Base-by-base conservation (phyloP, 2,888 invertebrate genomes). In the Athalia rosae region DNA sequence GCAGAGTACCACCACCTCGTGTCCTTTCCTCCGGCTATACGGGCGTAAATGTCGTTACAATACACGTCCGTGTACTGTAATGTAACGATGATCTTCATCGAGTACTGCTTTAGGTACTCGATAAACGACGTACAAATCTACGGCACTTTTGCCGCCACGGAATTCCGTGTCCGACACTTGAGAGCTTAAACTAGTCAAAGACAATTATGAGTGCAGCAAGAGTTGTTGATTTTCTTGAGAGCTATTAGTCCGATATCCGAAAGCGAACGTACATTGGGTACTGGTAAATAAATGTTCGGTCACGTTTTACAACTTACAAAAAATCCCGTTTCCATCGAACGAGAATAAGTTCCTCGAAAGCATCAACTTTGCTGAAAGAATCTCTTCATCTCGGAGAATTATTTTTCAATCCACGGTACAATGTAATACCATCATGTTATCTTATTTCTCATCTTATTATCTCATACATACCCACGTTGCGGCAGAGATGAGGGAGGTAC, bases 1-100 rank as follows among this genome's bases (percentile, higher is more conserved):
- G 62, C 73, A 73, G 28, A 73, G 28, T 61, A 28, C 43, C 69
- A 69, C 56, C 71, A 71, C 71, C 71, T 58, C 41, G 56, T 71
- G 58, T 71, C 69, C 66, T 76, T 73, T 13, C 58, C 61, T 50
- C 73, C 15, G 53, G 56, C 43, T 62, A 50, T 77, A n/a, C 9
- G 53, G 4, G 53, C n/a, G 53, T n/a, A 28, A 59, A 6, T 6
- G 59, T 13, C n/a, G 11, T 11, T 59, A 67, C 28, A 11, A 45
- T 47, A 64, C 15, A 15, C 13, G 13, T 9, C 8, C 11, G 5
- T 50, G 50, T 67, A 67, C 53, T 13, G n/a, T n/a, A n/a, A n/a
- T n/a, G n/a, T n/a, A n/a, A n/a, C n/a, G n/a, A 56, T 58, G 13
- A 56, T 43, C 58, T 58, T 28, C 53, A 4, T 6, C 41, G 28